Conservation (phyloP, 2,888 invertebrate genomes). For the Pycnomerus fuliginosus region DNA sequence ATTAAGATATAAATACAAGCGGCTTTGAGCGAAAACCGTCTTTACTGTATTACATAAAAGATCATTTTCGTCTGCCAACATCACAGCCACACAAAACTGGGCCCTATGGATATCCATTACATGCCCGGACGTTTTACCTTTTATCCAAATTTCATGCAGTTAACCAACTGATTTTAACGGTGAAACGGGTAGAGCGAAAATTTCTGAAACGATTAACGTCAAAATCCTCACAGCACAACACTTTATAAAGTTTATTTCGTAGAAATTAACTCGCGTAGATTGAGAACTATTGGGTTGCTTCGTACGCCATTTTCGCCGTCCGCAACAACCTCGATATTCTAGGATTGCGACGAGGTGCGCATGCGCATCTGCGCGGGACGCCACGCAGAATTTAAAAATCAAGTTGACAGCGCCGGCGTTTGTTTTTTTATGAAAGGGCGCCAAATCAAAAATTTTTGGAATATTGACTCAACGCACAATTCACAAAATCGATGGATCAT, state of each 20-base stretch:
- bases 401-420: background rate
- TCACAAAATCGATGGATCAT: too few species aligned
- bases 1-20: constrained; percentile 28
- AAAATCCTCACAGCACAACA: constrained; percentile 6
- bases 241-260: constrained; percentile 12
- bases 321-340: constrained; percentile 15
- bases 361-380: background rate
- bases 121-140: constrained; percentile 43
- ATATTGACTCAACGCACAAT: too few species aligned
- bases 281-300: constrained; percentile 30
- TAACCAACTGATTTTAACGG: constrained; percentile 15
- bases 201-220: constrained; percentile 12
- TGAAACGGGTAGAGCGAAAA: constrained; percentile 4
- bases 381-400: too few species aligned
- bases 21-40: constrained; percentile 49
- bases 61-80: constrained; percentile 48
- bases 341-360: background rate
- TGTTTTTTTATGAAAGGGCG: too few species aligned
- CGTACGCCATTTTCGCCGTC: constrained; percentile 33
- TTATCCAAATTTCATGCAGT: constrained; percentile 28
- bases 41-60: constrained; percentile 49
- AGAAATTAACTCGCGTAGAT: constrained; percentile 20
- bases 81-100: constrained; percentile 49
- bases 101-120: constrained; percentile 52
- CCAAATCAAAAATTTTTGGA: too few species aligned